Percentiles rank a stretch among this genome's conserved stretches.
Evolutionary conservation across 1,140 invertebrate species (phyloP).

Genomic region (Odontomachus brunneus): DNA sequence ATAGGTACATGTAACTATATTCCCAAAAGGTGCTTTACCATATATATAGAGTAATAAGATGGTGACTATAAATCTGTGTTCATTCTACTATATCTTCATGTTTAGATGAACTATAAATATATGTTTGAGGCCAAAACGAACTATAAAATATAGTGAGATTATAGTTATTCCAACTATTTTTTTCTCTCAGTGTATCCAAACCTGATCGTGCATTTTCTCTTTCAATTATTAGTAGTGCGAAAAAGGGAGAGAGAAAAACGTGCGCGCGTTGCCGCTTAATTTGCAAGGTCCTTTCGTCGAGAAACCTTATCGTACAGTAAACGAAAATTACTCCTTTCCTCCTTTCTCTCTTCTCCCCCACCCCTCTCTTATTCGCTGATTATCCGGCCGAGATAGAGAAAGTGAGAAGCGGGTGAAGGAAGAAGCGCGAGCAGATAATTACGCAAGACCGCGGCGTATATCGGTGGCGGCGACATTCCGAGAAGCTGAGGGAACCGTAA

Average conservation of each 20-base stretch:
- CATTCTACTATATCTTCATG: too few relatives aligned
- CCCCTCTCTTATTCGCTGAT: background rate
- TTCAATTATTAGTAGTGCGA: constrained; percentile 23
- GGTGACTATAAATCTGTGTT: too few relatives aligned
- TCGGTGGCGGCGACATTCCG: constrained; percentile 66
- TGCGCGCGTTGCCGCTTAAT: constrained; percentile 29
- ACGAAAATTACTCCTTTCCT: constrained; percentile 58
- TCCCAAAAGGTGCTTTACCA: too few relatives aligned
- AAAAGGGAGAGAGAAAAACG: constrained; percentile 18
- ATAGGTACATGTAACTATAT: too few relatives aligned
- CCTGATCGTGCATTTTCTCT: background rate
- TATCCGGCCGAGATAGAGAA: constrained; percentile 13
- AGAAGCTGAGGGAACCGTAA: constrained; percentile 72
- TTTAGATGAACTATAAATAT: too few relatives aligned
- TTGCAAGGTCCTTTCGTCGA: constrained; percentile 30
- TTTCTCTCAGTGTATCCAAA: background rate
- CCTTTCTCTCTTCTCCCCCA: background rate
- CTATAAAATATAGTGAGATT: too few relatives aligned
- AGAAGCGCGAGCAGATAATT: constrained; percentile 63
- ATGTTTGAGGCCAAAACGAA: too few relatives aligned
- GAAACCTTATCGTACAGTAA: constrained; percentile 39
- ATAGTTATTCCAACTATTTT: too few relatives aligned
- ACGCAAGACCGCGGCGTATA: constrained; percentile 65
- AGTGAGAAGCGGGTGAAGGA: background rate
- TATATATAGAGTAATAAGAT: too few relatives aligned